Percentiles rank a stretch among this genome's conserved stretches.
Conservation (phyloP, 2,113 vertebrate genomes). For the Hippocampus mohnikei region DNA sequence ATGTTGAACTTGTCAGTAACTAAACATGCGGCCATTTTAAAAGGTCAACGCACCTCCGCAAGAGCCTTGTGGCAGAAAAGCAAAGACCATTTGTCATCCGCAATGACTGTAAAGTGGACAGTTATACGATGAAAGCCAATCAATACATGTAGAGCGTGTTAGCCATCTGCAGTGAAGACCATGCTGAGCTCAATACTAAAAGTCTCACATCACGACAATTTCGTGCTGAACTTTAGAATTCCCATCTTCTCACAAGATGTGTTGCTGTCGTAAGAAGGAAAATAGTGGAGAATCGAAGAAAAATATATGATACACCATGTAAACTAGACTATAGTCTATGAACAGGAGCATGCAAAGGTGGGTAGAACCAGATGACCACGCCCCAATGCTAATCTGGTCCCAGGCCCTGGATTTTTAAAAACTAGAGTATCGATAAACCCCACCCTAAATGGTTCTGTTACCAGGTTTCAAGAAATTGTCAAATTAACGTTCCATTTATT, state of each 20-base stretch:
- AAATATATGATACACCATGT: neutral
- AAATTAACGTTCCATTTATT: no score
- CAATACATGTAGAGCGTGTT: conserved; percentile 4
- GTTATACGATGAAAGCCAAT: conserved; percentile 1
- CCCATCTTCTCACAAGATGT: neutral
- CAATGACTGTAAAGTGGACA: conserved; percentile 3
- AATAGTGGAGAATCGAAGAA: neutral
- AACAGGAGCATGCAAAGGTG: no score
- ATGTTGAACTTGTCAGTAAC: neutral
- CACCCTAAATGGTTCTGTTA: no score
- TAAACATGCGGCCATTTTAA: neutral
- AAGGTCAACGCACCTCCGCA: conserved; percentile 3
- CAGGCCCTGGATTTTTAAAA: no score
- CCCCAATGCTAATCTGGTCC: no score
- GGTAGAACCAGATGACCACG: no score
- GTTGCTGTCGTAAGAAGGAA: neutral
- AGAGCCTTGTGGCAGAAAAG: neutral
- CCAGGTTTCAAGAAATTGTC: no score
- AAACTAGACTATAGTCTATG: neutral
- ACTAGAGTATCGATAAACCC: no score
- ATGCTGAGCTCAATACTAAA: neutral
- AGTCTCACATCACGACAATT: neutral
- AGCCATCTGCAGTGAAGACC: neutral
- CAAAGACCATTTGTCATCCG: neutral
- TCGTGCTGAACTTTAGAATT: neutral